These are phyloP conservation scores for Centropristis striata DNA, from an alignment of 2,113 vertebrate species.

Conservation along the genomic window DNA sequence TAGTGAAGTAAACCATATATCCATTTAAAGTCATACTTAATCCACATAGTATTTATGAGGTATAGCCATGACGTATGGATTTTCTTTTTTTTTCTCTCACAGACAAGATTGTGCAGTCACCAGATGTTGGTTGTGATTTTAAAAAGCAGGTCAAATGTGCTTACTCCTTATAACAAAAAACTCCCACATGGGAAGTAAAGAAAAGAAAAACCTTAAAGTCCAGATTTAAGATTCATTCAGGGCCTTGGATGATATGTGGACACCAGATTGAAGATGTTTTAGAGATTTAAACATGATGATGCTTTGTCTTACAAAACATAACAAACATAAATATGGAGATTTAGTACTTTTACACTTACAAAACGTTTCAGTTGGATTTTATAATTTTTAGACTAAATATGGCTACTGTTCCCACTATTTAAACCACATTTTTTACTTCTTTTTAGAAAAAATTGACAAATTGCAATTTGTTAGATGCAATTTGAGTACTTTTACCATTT, in stretches of 20 bases:
- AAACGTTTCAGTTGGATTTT: too few species aligned
- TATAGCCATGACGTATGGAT: slow-evolving; percentile 67
- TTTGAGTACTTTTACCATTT: neutral
- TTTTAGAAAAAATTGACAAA: too few species aligned
- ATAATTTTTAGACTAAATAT: too few species aligned
- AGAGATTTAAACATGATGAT: too few species aligned
- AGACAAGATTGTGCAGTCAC: slow-evolving; percentile 66
- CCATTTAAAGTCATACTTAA: slow-evolving; percentile 83
- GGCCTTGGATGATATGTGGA: slow-evolving; percentile 3
- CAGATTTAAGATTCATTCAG: slow-evolving; percentile 41
- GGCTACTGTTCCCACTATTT: too few species aligned
- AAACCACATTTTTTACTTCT: too few species aligned
- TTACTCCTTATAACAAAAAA: slow-evolving; percentile 41
- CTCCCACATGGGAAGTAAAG: slow-evolving; percentile 42
- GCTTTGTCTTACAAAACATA: too few species aligned
- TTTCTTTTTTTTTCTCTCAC: slow-evolving; percentile 49
- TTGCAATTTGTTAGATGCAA: too few species aligned
- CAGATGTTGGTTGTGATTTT: slow-evolving; percentile 75
- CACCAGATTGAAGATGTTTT: neutral
- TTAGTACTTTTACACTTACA: too few species aligned
- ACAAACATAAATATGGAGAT: too few species aligned
- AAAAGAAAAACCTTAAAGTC: too few species aligned
- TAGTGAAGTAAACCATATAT: slow-evolving; percentile 74
- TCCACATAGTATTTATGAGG: slow-evolving; percentile 77
- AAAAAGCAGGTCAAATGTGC: slow-evolving; percentile 65